Evolutionary conservation across 2,113 vertebrate species (phyloP).

Genomic region (Synodontis membranacea): DNA sequence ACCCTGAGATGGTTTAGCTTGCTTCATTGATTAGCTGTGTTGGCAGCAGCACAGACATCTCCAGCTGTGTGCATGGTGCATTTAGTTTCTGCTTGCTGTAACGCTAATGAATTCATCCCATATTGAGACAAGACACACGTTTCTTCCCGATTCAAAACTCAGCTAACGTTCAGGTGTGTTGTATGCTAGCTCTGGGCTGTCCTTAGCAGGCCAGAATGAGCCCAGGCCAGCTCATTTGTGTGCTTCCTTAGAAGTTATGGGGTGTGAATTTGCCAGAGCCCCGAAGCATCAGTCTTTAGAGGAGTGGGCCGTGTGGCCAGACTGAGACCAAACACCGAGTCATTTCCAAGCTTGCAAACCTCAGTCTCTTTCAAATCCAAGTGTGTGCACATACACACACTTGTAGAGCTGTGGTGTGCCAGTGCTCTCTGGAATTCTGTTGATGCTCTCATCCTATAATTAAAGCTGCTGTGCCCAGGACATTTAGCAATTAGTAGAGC

Average conservation of each 20-base stretch:
- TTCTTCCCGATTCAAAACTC: not conserved
- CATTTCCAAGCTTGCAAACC: not conserved
- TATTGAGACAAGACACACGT: not conserved
- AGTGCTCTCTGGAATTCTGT: conserved; percentile 25
- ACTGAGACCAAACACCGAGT: conserved; percentile 5
- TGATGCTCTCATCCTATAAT: conserved; percentile 31
- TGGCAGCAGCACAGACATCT: conserved; percentile 1
- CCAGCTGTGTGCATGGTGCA: conserved; percentile 3
- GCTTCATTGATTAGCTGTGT: conserved; percentile 13
- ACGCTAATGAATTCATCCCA: not conserved
- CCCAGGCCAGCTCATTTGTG: conserved; percentile 42
- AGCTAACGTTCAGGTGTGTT: not conserved
- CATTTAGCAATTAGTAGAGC: conserved; percentile 31
- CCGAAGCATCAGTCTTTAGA: conserved; percentile 42
- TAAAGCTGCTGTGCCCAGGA: conserved; percentile 29
- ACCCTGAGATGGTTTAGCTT: not conserved
- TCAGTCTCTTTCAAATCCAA: conserved; percentile 1
- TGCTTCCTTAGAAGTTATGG: conserved; percentile 47
- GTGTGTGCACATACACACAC: not conserved
- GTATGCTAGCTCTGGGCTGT: not conserved
- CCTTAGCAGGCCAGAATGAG: conserved; percentile 9
- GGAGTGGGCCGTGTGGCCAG: not conserved
- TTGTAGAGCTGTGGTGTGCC: conserved; percentile 18
- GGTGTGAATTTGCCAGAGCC: conserved; percentile 43
- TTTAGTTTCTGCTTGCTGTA: not conserved